Evolutionary conservation across 2,888 invertebrate genomes (phyloP), one percentile per base, ranked within the genome.

Genomic region (Stenoptilia bipunctidactyla): DNA sequence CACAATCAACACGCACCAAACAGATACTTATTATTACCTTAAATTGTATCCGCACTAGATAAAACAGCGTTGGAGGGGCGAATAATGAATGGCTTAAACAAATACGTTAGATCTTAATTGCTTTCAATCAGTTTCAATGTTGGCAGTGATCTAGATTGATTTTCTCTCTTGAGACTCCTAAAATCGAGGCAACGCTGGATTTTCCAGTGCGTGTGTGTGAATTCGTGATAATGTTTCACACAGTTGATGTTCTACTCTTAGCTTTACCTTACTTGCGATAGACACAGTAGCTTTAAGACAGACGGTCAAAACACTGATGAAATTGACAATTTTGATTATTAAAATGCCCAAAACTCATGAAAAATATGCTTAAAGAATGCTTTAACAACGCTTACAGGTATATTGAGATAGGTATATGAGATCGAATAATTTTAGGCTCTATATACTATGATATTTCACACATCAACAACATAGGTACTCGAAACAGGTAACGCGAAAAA

Each of bases 401-500:
- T n/a, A 72, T 70, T 82, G 80, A 83, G n/a, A n/a, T n/a, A n/a
- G n/a, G n/a, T n/a, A n/a, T n/a, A n/a, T n/a, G n/a, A n/a, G 82
- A 83, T 83, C 82, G 73, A 69, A 71, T 68, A 66, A 66, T 68
- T 75, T 72, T 67, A 74, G 58, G 55, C 61, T 72, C 66, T 74
- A 76, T 72, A 72, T 61, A 70, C 67, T 77, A 75, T 72, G 61
- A 60, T 61, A 69, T 66, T 61, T 58, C 62, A 64, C 56, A 61
- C 62, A 53, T 65, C 65, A 71, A 72, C 69, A 71, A 71, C 66
- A 71, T 68, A 82, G 73, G 73, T 75, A 80, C 73, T 61, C 61
- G 58, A 64, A 58, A 68, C 74, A 75, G 77, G 80, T 82, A 82
- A 80, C 82, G 70, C 65, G 70, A 74, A 75, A 66, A 84, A 84